Evolutionary conservation across 2,888 invertebrate species (phyloP).

Genomic region (Nemapogon koenigi): DNA sequence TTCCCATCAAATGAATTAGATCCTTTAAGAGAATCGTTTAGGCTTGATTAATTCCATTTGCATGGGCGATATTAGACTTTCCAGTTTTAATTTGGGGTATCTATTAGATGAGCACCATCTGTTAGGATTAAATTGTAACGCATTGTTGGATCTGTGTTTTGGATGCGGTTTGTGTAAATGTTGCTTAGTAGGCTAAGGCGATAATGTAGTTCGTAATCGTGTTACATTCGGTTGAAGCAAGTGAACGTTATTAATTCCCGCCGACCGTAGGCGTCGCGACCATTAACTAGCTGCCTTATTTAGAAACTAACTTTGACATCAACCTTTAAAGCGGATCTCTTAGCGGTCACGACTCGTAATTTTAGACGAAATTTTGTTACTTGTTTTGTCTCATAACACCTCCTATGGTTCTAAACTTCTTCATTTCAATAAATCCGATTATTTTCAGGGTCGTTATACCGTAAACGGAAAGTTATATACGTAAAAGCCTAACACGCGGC

Average conservation of each 20-base stretch:
- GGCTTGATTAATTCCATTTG: constrained; percentile 9
- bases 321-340: constrained; percentile 20
- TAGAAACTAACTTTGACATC: constrained; percentile 23
- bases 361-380: constrained; percentile 2
- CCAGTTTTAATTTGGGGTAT: too few relatives aligned
- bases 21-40: not conserved
- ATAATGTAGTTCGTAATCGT: too few relatives aligned
- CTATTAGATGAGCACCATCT: too few relatives aligned
- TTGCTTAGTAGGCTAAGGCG: too few relatives aligned
- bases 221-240: too few relatives aligned
- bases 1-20: constrained; percentile 3
- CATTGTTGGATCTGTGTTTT: too few relatives aligned
- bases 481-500: constrained; percentile 9
- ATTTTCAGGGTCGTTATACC: constrained; percentile 1
- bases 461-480: constrained; percentile 5
- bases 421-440: constrained; percentile 6
- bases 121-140: too few relatives aligned
- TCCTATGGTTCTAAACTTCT: constrained; percentile 2
- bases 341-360: constrained; percentile 3
- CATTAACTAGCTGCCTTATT: constrained; percentile 23
- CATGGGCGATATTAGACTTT: constrained; percentile 6
- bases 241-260: constrained; percentile 20
- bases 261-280: constrained; percentile 20
- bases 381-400: not conserved
- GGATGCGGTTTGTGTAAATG: too few relatives aligned